Percentiles rank a stretch among this genome's conserved stretches.
phyloP scores from a whole-genome alignment of 2,113 vertebrate species.

The Myiopsitta monachus region DNA sequence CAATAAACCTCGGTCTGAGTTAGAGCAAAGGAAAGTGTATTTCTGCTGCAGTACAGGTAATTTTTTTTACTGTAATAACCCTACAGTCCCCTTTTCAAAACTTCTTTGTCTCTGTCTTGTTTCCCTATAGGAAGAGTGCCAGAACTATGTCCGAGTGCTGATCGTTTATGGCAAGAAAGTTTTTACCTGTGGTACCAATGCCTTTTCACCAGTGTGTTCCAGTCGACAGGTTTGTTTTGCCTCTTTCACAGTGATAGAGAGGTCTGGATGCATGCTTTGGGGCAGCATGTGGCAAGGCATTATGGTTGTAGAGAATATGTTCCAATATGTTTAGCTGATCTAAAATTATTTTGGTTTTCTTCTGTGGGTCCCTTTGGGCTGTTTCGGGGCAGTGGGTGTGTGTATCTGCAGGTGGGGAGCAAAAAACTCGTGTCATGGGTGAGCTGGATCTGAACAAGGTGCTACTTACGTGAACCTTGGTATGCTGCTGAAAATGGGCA shows the following conservation, averaged over 20 bases:
- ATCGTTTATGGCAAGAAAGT: conserved; percentile 91
- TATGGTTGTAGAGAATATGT: background rate
- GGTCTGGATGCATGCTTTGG: background rate
- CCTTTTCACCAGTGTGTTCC: conserved; percentile 92
- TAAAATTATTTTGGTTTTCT: background rate
- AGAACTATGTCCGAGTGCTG: conserved; percentile 95
- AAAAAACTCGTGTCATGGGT: background rate
- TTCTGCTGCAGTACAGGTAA: background rate
- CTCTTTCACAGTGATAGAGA: background rate
- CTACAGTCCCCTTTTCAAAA: background rate
- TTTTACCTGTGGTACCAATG: conserved; percentile 96
- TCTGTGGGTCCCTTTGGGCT: background rate
- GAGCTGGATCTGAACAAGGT: background rate
- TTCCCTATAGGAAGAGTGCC: conserved; percentile 87
- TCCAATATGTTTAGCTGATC: background rate
- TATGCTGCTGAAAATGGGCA: background rate
- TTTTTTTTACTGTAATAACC: background rate
- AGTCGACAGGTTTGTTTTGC: conserved; percentile 87
- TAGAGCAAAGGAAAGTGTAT: background rate
- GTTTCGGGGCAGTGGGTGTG: background rate
- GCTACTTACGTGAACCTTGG: background rate
- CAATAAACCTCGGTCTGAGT: background rate
- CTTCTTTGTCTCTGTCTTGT: conserved; percentile 3
- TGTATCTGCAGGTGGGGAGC: background rate
- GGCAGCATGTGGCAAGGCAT: background rate